Evolutionary conservation across 2,888 invertebrate species (phyloP).

Genomic region (Druceiella hillmani): DNA sequence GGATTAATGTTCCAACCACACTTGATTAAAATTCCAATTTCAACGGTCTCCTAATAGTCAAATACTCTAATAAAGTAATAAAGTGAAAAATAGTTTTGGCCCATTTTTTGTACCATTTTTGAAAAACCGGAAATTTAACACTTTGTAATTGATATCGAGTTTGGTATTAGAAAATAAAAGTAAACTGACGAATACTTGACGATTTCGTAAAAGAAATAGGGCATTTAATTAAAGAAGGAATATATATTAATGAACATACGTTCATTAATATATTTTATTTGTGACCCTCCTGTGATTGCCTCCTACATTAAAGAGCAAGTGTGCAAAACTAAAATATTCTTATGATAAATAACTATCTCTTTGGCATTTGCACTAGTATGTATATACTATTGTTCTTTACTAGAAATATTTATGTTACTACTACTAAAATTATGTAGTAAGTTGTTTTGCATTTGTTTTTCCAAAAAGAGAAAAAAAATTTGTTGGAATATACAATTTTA

Average conservation of each 20-base stretch:
- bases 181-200: slow-evolving; percentile 3
- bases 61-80: slow-evolving; percentile 5
- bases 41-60: slow-evolving; percentile 6
- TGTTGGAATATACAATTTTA: too few relatives aligned
- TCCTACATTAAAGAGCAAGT: too few relatives aligned
- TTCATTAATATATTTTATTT: slow-evolving; percentile 12
- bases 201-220: slow-evolving; percentile 4
- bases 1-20: slow-evolving; percentile 6
- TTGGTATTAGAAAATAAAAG: slow-evolving; percentile 6
- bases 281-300: slow-evolving; percentile 13
- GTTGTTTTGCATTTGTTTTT: too few relatives aligned
- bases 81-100: too few relatives aligned
- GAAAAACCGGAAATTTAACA: slow-evolving; percentile 6
- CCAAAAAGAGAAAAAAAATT: too few relatives aligned
- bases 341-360: too few relatives aligned
- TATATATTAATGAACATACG: slow-evolving; percentile 2
- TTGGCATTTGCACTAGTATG: too few relatives aligned
- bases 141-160: slow-evolving; percentile 9
- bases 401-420: too few relatives aligned
- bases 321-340: too few relatives aligned
- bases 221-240: slow-evolving; percentile 4
- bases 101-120: slow-evolving; percentile 4
- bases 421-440: too few relatives aligned
- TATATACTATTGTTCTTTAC: too few relatives aligned
- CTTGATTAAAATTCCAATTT: slow-evolving; percentile 4